phyloP scores from a whole-genome alignment of 2,113 vertebrate genomes.

The Catharus fuscescens region DNA sequence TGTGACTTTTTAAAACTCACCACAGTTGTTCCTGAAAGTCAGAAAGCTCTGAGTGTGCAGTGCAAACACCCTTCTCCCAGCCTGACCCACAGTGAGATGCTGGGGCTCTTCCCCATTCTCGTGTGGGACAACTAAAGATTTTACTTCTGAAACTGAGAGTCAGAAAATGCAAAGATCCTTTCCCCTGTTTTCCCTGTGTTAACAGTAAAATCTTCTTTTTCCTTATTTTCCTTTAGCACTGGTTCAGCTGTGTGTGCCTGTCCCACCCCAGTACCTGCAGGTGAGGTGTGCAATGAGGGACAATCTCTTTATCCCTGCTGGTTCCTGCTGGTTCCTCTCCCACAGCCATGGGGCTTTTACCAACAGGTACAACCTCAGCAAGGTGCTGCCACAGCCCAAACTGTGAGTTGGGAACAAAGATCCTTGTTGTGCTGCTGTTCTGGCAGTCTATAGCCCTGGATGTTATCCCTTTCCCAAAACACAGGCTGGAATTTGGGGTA shows the following conservation, averaged over 20 bases:
- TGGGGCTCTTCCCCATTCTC: not conserved
- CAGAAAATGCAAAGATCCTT: not conserved
- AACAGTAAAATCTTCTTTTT: not conserved
- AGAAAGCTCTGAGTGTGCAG: not conserved
- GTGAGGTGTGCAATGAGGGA: not conserved
- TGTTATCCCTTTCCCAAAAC: not conserved
- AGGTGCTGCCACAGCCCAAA: not conserved
- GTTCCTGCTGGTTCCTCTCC: not conserved
- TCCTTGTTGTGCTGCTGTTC: not conserved
- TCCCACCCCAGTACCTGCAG: not conserved
- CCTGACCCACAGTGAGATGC: accelerated
- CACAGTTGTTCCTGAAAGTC: not conserved
- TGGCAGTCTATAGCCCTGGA: not conserved
- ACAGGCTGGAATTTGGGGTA: not conserved
- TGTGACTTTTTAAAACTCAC: not conserved
- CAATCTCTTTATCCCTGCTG: not conserved
- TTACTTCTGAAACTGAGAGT: not conserved
- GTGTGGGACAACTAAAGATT: not conserved
- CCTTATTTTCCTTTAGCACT: accelerated
- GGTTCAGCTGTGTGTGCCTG: not conserved
- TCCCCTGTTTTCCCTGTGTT: not conserved
- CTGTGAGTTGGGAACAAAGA: not conserved
- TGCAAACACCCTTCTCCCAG: not conserved
- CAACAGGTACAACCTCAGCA: not conserved
- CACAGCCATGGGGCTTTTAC: not conserved